Base-by-base conservation (phyloP, 2,797 vertebrate species). In the Carcharodon carcharias region DNA sequence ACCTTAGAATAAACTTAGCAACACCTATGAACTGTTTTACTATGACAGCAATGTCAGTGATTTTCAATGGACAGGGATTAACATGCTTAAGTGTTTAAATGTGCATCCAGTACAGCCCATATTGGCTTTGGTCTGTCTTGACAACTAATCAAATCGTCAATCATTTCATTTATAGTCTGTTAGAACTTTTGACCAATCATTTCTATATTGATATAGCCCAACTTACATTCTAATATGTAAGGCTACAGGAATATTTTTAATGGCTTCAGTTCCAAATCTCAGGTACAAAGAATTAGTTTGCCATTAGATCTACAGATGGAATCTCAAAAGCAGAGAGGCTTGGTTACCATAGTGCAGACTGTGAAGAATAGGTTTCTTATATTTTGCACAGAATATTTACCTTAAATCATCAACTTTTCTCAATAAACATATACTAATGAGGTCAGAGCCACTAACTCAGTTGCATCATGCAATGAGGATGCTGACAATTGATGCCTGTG, bases 101-200 rank as follows among this genome's bases (percentile, higher is more conserved):
- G 7, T 56, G 69, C 28, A 73, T 77, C 94, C 67, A 77, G 16
- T 8, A 73, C 31, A 35, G 94, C 2, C 58, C 16, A 35, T 0
- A 31, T 5, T 18, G 8, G 12, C 50, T 73, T 56, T 77, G 31
- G 69, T 58, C 50, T 77, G 50, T 56, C 31, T 95, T 0, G 26
- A 9, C 94, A 77, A 95, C 50, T 35, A 3, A 69, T 14, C 50
- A 58, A 67, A 28, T 67, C 69, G 63, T 95, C 65, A 95, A n/a
- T 77, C 31, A 77, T 58, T 7, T 58, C 45, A 77, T 77, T 73
- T 73, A 77, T 73, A 35, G 94, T 71, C 69, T 73, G 54, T 95
- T 73, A n/a, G n/a, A 93, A 67, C 91, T 77, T 73, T 95, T 77
- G 94, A 56, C 54, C 69, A 77, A 56, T 95, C 71, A 77, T 1